Conservation (phyloP, 1,140 invertebrate genomes). For the Paracyclopina nana region DNA sequence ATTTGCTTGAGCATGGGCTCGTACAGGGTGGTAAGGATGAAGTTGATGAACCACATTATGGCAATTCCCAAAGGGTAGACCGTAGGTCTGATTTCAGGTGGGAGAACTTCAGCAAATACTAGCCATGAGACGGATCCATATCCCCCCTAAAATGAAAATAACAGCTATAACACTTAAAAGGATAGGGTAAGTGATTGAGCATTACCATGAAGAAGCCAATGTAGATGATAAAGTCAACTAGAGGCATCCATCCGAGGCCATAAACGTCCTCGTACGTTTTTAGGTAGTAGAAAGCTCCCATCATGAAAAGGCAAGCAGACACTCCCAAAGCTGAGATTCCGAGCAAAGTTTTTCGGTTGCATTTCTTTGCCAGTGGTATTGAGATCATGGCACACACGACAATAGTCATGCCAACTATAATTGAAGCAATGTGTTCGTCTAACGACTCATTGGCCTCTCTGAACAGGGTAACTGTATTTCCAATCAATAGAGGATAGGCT, state of each 20-base stretch:
- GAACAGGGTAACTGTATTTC: not conserved
- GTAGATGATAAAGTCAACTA: constrained; percentile 1
- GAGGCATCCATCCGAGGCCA: not conserved
- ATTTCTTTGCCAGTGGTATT: not conserved
- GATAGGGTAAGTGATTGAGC: not conserved
- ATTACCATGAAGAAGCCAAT: constrained; percentile 13
- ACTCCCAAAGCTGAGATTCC: constrained; percentile 1
- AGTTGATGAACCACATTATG: constrained; percentile 4
- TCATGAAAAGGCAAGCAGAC: not conserved
- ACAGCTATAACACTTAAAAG: not conserved
- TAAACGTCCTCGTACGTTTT: not conserved
- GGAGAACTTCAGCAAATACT: constrained; percentile 2
- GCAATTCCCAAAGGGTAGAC: not conserved
- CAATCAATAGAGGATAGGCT: constrained; percentile 10
- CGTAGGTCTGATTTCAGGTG: not conserved
- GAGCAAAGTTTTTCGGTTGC: not conserved
- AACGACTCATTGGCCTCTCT: not conserved
- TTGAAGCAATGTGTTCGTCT: constrained; percentile 4
- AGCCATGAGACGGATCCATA: constrained; percentile 11
- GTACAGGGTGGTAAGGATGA: not conserved
- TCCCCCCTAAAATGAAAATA: not conserved
- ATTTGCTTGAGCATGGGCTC: not conserved
- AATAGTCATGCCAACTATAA: constrained; percentile 5
- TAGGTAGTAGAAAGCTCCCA: constrained; percentile 2
- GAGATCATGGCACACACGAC: not conserved